Evolutionary conservation across 2,797 vertebrate genomes (phyloP).

Genomic region (Syngnathus acus): DNA sequence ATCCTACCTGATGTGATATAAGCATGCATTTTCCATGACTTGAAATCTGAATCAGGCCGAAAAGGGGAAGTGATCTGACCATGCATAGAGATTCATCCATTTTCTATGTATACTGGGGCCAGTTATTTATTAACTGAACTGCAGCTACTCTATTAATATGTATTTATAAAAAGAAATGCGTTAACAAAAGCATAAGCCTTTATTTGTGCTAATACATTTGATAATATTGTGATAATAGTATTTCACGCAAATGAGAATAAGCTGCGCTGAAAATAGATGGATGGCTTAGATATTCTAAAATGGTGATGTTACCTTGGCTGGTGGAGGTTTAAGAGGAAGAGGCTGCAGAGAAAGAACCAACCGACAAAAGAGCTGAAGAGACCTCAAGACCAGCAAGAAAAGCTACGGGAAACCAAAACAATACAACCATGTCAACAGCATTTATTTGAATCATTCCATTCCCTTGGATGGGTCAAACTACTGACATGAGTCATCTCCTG

Average conservation of each 20-base stretch:
- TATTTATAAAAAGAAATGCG: no score
- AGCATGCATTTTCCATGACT: not conserved
- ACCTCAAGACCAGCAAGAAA: slow-evolving; percentile 85
- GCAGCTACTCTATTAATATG: no score
- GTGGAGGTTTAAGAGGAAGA: slow-evolving; percentile 74
- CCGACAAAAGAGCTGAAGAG: slow-evolving; percentile 81
- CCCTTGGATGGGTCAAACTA: not conserved
- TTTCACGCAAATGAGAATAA: not conserved
- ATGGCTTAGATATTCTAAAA: not conserved
- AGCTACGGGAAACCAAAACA: slow-evolving; percentile 65
- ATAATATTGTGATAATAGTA: not conserved
- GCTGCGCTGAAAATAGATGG: not conserved
- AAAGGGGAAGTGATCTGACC: not conserved
- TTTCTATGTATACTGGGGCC: no score
- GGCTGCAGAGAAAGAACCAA: slow-evolving; percentile 91
- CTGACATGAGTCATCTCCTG: slow-evolving; percentile 87
- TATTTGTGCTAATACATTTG: no score
- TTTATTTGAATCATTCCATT: not conserved
- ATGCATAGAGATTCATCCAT: no score
- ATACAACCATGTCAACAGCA: not conserved
- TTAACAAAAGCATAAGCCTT: no score
- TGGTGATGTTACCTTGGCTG: slow-evolving; percentile 69
- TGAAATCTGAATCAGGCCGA: not conserved
- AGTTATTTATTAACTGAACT: no score
- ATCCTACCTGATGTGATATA: not conserved